Evolutionary conservation across 2,113 vertebrate species (phyloP).

Genomic region (Patagioenas fasciata): DNA sequence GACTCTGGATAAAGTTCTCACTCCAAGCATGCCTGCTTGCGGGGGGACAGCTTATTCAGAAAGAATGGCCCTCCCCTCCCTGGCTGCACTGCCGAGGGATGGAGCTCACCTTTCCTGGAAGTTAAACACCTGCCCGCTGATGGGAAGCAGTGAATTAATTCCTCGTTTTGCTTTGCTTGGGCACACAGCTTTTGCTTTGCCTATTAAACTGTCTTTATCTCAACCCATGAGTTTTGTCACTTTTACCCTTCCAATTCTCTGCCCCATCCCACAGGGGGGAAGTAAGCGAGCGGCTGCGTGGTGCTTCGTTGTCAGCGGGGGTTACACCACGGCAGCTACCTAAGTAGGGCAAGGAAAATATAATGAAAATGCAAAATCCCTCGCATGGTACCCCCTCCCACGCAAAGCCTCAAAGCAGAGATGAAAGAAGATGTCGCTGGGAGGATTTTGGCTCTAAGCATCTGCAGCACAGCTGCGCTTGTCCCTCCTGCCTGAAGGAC

Average conservation of each 20-base stretch:
- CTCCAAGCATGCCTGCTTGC: not conserved
- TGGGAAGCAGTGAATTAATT: too few species aligned
- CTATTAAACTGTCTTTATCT: too few species aligned
- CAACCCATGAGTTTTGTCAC: too few species aligned
- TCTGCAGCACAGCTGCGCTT: not conserved
- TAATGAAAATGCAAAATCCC: not conserved
- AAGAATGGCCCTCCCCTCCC: not conserved
- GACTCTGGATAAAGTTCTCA: not conserved
- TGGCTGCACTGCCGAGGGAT: not conserved
- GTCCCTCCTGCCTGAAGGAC: not conserved
- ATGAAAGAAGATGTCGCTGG: not conserved
- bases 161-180: too few species aligned
- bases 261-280: too few species aligned
- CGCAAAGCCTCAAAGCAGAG: not conserved
- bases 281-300: too few species aligned
- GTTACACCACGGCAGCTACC: not conserved
- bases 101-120: not conserved
- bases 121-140: not conserved
- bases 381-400: fast-evolving
- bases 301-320: too few species aligned
- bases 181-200: too few species aligned
- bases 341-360: not conserved
- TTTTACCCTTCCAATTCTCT: too few species aligned
- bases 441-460: not conserved
- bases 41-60: too few species aligned